Conservation (phyloP, 1,140 invertebrate genomes). For the Nephotettix cincticeps region DNA sequence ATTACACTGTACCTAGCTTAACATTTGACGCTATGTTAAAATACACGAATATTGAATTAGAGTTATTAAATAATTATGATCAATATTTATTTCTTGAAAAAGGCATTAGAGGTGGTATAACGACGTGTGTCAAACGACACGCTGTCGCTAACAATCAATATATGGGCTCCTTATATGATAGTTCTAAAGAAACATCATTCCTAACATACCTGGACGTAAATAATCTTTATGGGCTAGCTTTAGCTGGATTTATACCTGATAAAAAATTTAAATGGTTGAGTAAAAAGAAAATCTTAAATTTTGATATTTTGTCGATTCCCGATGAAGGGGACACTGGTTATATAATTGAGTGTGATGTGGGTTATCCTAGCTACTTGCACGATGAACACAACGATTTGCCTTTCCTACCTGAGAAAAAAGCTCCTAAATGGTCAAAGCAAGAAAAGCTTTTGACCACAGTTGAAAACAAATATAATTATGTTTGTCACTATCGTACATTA, state of each 20-base stretch:
- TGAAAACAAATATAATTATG: conserved; percentile 47
- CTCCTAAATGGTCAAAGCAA: conserved; percentile 30
- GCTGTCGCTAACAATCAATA: not conserved
- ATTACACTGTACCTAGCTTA: conserved; percentile 11
- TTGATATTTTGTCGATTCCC: not conserved
- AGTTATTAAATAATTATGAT: conserved; percentile 40
- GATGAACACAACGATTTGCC: conserved; percentile 47
- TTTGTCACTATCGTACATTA: conserved; percentile 53
- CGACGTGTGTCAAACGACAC: not conserved
- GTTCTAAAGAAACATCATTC: not conserved
- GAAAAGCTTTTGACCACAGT: conserved; percentile 36
- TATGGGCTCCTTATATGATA: not conserved
- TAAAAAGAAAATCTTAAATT: not conserved
- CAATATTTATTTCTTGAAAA: conserved; percentile 43
- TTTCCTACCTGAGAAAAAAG: conserved; percentile 44
- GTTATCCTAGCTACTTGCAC: conserved; percentile 39
- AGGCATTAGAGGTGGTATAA: conserved; percentile 43
- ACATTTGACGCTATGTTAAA: conserved; percentile 20
- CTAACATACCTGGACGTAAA: not conserved
- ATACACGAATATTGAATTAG: conserved; percentile 18
- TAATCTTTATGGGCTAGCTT: not conserved
- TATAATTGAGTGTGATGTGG: conserved; percentile 41
- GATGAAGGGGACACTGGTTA: conserved; percentile 23
- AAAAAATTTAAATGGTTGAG: conserved; percentile 7
- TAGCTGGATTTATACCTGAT: not conserved